phyloP scores from a whole-genome alignment of 37 sponge, comb jelly and placozoan genomes.

The Axinella damicornis region DNA sequence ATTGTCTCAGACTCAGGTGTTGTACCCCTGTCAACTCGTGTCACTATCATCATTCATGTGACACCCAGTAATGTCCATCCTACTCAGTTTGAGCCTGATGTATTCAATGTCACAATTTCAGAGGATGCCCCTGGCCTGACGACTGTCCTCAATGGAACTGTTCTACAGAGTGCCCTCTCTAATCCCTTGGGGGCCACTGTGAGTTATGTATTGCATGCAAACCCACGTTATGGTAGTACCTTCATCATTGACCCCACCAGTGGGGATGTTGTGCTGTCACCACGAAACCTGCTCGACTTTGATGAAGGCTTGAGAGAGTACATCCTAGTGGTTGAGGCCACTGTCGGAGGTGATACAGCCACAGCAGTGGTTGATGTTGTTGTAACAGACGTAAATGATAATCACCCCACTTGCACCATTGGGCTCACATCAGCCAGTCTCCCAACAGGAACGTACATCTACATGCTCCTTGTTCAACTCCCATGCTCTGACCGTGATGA shows the following conservation, averaged over 20 bases:
- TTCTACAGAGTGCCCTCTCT: slow-evolving; percentile 2
- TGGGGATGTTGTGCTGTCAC: slow-evolving; percentile 43
- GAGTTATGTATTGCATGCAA: slow-evolving; percentile 4
- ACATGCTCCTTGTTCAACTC: slow-evolving; percentile 21
- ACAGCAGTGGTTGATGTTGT: slow-evolving; percentile 29
- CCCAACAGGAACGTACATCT: slow-evolving; percentile 6
- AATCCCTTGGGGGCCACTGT: slow-evolving; percentile 2
- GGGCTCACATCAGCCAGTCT: background rate
- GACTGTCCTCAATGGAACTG: slow-evolving; percentile 34
- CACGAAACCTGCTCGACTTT: slow-evolving; percentile 37
- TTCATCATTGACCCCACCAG: slow-evolving; percentile 42
- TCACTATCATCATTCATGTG: slow-evolving; percentile 10
- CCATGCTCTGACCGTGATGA: slow-evolving; percentile 55
- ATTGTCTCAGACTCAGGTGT: slow-evolving; percentile 39
- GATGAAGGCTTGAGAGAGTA: slow-evolving; percentile 48
- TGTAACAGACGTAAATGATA: slow-evolving; percentile 62
- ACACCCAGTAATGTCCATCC: background rate
- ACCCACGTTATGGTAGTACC: background rate
- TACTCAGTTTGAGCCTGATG: slow-evolving; percentile 31
- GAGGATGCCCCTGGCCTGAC: slow-evolving; percentile 32
- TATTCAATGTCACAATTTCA: slow-evolving; percentile 37
- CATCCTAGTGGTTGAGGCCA: slow-evolving; percentile 22
- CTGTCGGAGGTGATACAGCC: background rate
- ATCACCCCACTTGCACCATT: slow-evolving; percentile 45
- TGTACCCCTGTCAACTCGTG: background rate